Conservation (phyloP, 2,797 vertebrate genomes). For the Brotula barbata region DNA sequence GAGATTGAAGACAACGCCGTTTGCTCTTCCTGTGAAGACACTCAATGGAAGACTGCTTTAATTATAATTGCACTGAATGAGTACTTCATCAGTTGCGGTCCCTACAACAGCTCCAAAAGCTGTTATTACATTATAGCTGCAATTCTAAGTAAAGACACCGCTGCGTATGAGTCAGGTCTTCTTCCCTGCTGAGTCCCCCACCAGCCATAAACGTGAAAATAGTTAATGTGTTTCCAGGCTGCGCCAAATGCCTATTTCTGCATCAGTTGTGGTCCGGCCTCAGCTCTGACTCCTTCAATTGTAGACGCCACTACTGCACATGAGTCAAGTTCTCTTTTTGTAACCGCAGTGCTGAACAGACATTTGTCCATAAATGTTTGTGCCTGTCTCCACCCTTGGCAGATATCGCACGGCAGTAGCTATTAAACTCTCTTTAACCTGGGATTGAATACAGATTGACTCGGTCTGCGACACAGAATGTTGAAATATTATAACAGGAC, state of each 20-base stretch:
- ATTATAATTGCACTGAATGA: conserved; percentile 30
- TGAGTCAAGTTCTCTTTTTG: conserved; percentile 63
- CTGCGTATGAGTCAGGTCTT: conserved; percentile 46
- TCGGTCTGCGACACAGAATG: not conserved
- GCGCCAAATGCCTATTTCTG: conserved; percentile 63
- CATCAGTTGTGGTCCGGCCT: conserved; percentile 58
- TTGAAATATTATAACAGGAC: conserved; percentile 23
- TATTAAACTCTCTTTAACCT: conserved; percentile 32
- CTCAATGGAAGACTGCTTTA: conserved; percentile 6
- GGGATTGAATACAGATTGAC: conserved; percentile 6
- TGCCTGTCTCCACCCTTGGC: conserved; percentile 34
- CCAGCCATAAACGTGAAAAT: conserved; percentile 59
- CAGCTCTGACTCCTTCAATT: conserved; percentile 55
- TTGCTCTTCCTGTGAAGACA: conserved; percentile 8
- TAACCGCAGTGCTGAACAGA: conserved; percentile 51
- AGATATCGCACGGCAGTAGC: conserved; percentile 12
- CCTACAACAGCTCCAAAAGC: conserved; percentile 31
- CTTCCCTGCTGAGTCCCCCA: conserved; percentile 34
- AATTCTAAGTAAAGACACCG: conserved; percentile 36
- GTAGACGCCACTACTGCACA: conserved; percentile 42
- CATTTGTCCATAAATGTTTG: conserved; percentile 53
- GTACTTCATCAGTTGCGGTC: conserved; percentile 31
- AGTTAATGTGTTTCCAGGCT: conserved; percentile 66
- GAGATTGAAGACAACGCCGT: conserved; percentile 5
- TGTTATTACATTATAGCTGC: conserved; percentile 30